Evolutionary conservation across 2,797 vertebrate genomes (phyloP).

Genomic region (Mormyrops boulengeri): DNA sequence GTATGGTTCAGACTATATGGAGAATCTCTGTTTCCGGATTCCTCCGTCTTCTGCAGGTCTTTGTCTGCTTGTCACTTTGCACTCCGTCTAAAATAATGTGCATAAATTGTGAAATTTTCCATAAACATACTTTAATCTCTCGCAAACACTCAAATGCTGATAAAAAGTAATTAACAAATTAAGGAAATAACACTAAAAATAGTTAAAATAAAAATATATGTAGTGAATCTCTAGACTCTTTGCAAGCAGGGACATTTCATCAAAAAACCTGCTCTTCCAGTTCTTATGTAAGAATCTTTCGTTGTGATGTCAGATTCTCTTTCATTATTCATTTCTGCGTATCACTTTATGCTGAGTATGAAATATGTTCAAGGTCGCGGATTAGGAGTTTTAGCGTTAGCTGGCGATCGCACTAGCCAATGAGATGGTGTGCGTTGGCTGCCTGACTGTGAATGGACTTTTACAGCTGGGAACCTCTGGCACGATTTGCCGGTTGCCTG

Average conservation of each 20-base stretch:
- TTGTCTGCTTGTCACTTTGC: neutral
- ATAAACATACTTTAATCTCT: neutral
- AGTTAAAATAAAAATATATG: neutral
- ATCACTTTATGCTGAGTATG: neutral
- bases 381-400: neutral
- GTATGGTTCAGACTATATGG: constrained; percentile 24
- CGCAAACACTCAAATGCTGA: neutral
- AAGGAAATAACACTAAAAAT: neutral
- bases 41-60: neutral
- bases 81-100: neutral
- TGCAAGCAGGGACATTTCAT: neutral
- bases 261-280: neutral
- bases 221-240: neutral
- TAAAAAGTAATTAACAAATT: neutral
- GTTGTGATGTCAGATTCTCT: neutral
- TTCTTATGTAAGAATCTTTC: neutral
- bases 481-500: neutral
- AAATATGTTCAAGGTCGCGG: neutral
- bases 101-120: neutral
- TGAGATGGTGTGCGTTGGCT: neutral
- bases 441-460: neutral
- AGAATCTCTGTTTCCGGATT: neutral
- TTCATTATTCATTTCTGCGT: neutral
- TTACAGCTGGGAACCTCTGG: neutral
- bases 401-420: neutral